Base-by-base conservation (phyloP, 30 jellyfish, hydroid and myxozoan species). In the Mastigias papua region DNA sequence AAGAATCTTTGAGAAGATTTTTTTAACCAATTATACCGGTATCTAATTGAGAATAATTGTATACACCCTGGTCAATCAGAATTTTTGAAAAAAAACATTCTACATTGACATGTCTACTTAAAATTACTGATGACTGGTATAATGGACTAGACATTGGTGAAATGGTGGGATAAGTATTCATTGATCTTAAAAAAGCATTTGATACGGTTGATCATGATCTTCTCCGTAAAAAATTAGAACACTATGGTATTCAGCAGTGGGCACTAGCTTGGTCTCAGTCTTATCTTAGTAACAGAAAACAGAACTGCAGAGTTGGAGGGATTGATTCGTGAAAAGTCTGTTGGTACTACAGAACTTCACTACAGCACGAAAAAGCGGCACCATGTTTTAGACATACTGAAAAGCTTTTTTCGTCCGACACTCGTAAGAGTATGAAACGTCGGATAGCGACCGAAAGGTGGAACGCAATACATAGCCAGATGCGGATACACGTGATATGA, bases 181-280 rank as follows among this genome's bases (percentile, higher is more conserved):
- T 78, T 32, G 91, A 63, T 67, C 64, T 80, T 2, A 63, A 63
- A 63, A 80, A 80, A 25, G 91, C 91, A 30, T 80, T 80, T 64
- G 91, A 63, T 34, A 64, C 91, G 25, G 91, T 80, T 62, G 91
- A 80, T 37, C 85, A 73, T 73, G 85, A 34, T 16, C 37, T 46
- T 29, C 85, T 73, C 65, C 19, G 68, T 0, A 48, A 73, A n/a
- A 34, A 63, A n/a, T 13, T 63, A n/a, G 62, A 19, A 30, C 64
- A 27, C n/a, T 28, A 69, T 33, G 62, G 0, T 33, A n/a, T 69
- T 32, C 29, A 30, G 16, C 10, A 69, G 10, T 6, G 26, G 32
- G 62, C 29, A n/a, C 61, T 27, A 32, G 2, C 81, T 28, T 0
- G 63, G 81, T 69, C 8, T 33, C 17, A 32, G 42, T 69, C 81